Evolutionary conservation across 2,888 invertebrate genomes (phyloP).

Genomic region (Meta bourneti): DNA sequence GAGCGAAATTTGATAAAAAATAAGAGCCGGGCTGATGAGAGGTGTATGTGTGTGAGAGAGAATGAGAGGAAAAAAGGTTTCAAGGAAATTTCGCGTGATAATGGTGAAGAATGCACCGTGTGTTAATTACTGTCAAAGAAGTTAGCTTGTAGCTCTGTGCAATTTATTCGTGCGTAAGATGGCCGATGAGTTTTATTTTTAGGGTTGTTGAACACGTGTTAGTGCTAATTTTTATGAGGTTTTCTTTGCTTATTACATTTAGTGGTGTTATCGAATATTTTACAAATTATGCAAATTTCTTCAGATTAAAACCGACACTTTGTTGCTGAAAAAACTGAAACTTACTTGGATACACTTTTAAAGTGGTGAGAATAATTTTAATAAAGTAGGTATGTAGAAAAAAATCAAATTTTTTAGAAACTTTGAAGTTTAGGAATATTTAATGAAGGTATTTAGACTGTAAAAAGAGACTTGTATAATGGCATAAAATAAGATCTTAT

Average conservation of each 20-base stretch:
- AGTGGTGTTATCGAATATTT: not conserved
- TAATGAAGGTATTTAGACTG: not conserved
- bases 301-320: not conserved
- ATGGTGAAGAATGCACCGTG: conserved; percentile 5
- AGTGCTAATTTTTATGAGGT: conserved; percentile 22
- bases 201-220: conserved; percentile 41
- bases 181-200: conserved; percentile 19
- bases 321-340: not conserved
- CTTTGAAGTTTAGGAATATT: not conserved
- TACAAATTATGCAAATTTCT: conserved; percentile 16
- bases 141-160: not conserved
- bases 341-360: not conserved
- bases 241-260: not conserved
- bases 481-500: too few species aligned
- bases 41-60: not conserved
- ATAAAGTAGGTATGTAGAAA: not conserved
- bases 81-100: conserved; percentile 14
- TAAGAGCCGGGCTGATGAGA: conserved; percentile 32
- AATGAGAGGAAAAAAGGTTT: conserved; percentile 4
- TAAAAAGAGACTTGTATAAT: too few species aligned
- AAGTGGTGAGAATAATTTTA: not conserved
- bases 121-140: conserved; percentile 69
- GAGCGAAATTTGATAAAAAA: conserved; percentile 61
- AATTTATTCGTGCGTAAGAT: conserved; percentile 28
- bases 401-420: not conserved